These are phyloP conservation scores for Drosophila fuyamai DNA, from an alignment of 1,140 invertebrate genomes.

Conservation along the genomic window DNA sequence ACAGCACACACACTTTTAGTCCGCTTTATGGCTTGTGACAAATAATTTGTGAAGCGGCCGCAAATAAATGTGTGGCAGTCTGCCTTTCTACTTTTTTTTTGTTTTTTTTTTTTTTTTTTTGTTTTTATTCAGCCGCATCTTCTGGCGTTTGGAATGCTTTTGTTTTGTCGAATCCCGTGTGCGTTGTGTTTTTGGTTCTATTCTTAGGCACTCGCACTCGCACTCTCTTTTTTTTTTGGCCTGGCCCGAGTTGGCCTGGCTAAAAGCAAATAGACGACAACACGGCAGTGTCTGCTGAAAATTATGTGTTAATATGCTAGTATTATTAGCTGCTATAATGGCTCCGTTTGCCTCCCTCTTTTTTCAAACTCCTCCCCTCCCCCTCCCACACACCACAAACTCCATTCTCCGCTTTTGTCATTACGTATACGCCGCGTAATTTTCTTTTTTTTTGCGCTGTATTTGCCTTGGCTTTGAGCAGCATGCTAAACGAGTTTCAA, in stretches of 20 bases:
- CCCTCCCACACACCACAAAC: not conserved
- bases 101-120: constrained; percentile 10
- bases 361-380: not conserved
- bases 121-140: constrained; percentile 51
- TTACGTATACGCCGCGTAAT: constrained; percentile 68
- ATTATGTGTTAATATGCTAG: constrained; percentile 82
- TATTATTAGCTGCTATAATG: constrained; percentile 77
- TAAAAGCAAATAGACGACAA: constrained; percentile 60
- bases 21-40: constrained; percentile 79
- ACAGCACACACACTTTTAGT: constrained; percentile 34
- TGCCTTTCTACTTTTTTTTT: constrained; percentile 6
- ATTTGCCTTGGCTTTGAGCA: constrained; percentile 39
- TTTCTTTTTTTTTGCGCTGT: constrained; percentile 8
- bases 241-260: constrained; percentile 50
- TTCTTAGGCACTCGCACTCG: constrained; percentile 44
- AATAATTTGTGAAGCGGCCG: constrained; percentile 79
- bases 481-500: constrained; percentile 62
- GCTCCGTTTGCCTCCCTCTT: constrained; percentile 23
- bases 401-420: constrained; percentile 15
- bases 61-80: constrained; percentile 72
- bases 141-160: constrained; percentile 73
- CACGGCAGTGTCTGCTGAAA: constrained; percentile 55
- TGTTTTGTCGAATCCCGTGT: constrained; percentile 39
- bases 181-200: constrained; percentile 16
- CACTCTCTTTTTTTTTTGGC: constrained; percentile 43